These are phyloP conservation scores for Heliconius sara DNA, from an alignment of 2,888 invertebrate genomes.

Conservation along the genomic window DNA sequence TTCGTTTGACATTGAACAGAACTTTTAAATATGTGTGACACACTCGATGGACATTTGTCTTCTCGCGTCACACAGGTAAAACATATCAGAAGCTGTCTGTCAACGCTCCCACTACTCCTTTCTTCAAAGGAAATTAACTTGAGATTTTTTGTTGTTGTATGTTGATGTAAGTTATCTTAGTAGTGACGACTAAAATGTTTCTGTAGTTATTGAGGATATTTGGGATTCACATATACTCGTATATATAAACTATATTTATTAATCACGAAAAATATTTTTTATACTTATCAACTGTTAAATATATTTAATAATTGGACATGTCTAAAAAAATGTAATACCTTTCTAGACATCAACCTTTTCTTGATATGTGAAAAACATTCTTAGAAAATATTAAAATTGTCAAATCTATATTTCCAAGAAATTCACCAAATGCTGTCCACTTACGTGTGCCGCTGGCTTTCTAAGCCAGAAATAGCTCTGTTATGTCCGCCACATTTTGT, in stretches of 20 bases:
- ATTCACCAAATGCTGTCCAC: slow-evolving; percentile 1
- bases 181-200: neutral
- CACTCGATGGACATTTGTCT: slow-evolving; percentile 53
- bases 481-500: slow-evolving; percentile 29
- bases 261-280: neutral
- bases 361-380: no score
- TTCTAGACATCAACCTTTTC: no score
- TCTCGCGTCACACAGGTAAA: slow-evolving; percentile 60
- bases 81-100: slow-evolving; percentile 57
- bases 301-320: neutral
- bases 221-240: neutral
- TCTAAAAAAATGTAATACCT: no score
- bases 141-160: no score
- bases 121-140: slow-evolving; percentile 40
- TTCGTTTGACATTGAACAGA: slow-evolving; percentile 58
- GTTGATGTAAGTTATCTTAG: no score
- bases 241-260: neutral
- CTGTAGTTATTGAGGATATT: neutral
- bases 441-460: slow-evolving; percentile 36
- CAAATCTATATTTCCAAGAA: neutral
- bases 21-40: slow-evolving; percentile 64
- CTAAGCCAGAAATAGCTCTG: slow-evolving; percentile 38
- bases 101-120: slow-evolving; percentile 57
- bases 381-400: no score
- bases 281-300: neutral